phyloP scores from a whole-genome alignment of 2,888 invertebrate genomes.

The Morpho helenor region DNA sequence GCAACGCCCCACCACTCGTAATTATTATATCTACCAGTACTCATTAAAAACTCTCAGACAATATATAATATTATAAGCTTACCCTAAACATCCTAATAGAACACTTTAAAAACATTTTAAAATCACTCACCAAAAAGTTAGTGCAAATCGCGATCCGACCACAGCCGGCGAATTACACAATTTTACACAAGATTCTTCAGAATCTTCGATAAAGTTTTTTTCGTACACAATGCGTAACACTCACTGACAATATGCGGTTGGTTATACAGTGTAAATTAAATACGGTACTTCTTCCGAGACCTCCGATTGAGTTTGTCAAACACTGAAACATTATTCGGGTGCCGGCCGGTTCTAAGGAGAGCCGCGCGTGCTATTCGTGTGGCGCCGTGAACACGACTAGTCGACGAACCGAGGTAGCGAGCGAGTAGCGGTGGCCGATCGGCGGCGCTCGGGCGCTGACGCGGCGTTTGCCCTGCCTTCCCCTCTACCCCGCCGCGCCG shows the following conservation, averaged over 20 bases:
- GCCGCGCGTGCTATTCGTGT: conserved; percentile 73
- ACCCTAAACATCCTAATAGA: conserved; percentile 14
- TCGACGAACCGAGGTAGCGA: conserved; percentile 36
- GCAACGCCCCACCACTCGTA: conserved; percentile 58
- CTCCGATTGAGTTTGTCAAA: conserved; percentile 77
- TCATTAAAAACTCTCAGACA: conserved; percentile 9
- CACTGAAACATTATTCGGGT: conserved; percentile 79
- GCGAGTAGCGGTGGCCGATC: conserved; percentile 41
- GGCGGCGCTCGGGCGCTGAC: conserved; percentile 42
- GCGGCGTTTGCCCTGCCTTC: conserved; percentile 37
- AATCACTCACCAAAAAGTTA: conserved; percentile 72
- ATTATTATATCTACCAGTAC: conserved; percentile 37
- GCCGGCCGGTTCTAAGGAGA: conserved; percentile 72
- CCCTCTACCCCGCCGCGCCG: conserved; percentile 35
- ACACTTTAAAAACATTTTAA: conserved; percentile 23
- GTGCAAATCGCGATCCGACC: conserved; percentile 73
- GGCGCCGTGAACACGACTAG: conserved; percentile 74
- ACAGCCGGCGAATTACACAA: conserved; percentile 75
- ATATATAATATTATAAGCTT: conserved; percentile 9
- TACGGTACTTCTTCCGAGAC: conserved; percentile 76
- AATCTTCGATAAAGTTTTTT: conserved; percentile 80
- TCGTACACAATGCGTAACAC: conserved; percentile 79
- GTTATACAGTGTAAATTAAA: conserved; percentile 76
- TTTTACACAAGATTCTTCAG: conserved; percentile 78
- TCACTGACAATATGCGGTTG: conserved; percentile 78